Evolutionary conservation across 2,888 invertebrate genomes (phyloP), one percentile per base, ranked within the genome.

Genomic region (Ectobius pallidus): DNA sequence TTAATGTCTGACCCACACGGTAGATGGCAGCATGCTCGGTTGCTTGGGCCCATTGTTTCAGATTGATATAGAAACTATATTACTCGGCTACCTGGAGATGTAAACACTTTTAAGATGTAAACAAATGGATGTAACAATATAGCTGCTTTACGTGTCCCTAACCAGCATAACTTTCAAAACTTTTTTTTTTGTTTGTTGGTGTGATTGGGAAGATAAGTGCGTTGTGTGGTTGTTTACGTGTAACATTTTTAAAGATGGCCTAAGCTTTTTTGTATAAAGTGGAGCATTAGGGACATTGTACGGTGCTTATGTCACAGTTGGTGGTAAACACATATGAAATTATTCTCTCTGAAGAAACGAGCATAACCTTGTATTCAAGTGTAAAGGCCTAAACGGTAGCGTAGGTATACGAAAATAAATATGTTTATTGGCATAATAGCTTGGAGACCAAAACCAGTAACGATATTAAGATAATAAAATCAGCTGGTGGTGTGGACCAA

Each of bases 401-500:
- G 32, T 58, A 58, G 32, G 30, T 58, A 58, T 58, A 32, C 14
- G 58, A 27, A 32, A n/a, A n/a, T 39, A 25, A 30, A 22, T 22
- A 14, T 67, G 44, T 49, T 46, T 25, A 18, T 44, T 14, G 67
- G 49, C 22, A 1, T 39, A 2, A 27, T 67, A 30, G 32, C 1
- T 25, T 58, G 49, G 18, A 69, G 30, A 49, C 7, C 39, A 32
- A 20, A 42, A 46, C 27, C 16, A 30, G 30, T 58, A 22, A 52
- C 18, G 65, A 55, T 34, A 30, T 55, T 18, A 30, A 27, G 7
- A 11, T 34, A 34, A 70, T 9, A 27, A 58, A 52, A 58, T 7
- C 27, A 52, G 71, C 65, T 67, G 65, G 71, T 63, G 70, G 63
- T 63, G 71, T 67, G 71, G 71, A 71, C 71, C 71, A 71, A 65